Conservation (phyloP, 2,888 invertebrate genomes). For the Dicycla oo region DNA sequence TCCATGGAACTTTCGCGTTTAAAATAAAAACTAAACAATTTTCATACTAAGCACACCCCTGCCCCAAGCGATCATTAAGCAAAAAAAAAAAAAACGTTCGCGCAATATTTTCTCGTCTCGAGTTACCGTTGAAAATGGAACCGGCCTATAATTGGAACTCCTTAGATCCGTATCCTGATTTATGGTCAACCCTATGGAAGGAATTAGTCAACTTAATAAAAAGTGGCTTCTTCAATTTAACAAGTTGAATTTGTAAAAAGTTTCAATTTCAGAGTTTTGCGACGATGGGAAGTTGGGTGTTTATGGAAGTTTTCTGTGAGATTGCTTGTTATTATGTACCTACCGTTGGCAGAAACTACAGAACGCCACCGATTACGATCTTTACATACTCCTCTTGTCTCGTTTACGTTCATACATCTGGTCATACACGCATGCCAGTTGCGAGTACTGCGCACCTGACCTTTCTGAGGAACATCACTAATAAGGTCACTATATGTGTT, state of each 20-base stretch:
- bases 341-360: too few relatives aligned
- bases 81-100: conserved; percentile 27
- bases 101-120: conserved; percentile 47
- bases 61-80: conserved; percentile 32
- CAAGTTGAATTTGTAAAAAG: conserved; percentile 24
- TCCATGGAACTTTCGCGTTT: background rate
- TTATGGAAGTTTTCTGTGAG: too few relatives aligned
- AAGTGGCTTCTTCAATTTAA: conserved; percentile 20
- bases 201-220: conserved; percentile 34
- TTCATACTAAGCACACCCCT: conserved; percentile 32
- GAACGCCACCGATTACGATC: too few relatives aligned
- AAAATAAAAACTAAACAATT: background rate
- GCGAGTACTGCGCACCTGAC: too few relatives aligned
- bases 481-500: too few relatives aligned
- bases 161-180: conserved; percentile 62
- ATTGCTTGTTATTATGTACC: too few relatives aligned
- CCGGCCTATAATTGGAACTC: conserved; percentile 64
- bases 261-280: conserved; percentile 7
- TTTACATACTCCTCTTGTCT: too few relatives aligned
- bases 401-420: too few relatives aligned
- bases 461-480: too few relatives aligned
- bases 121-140: conserved; percentile 54
- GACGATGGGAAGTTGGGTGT: background rate
- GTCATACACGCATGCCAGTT: too few relatives aligned
- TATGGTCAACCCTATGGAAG: conserved; percentile 37